Evolutionary conservation across 2,113 vertebrate genomes (phyloP).

Genomic region (Cyprinodon brontotheroides): DNA sequence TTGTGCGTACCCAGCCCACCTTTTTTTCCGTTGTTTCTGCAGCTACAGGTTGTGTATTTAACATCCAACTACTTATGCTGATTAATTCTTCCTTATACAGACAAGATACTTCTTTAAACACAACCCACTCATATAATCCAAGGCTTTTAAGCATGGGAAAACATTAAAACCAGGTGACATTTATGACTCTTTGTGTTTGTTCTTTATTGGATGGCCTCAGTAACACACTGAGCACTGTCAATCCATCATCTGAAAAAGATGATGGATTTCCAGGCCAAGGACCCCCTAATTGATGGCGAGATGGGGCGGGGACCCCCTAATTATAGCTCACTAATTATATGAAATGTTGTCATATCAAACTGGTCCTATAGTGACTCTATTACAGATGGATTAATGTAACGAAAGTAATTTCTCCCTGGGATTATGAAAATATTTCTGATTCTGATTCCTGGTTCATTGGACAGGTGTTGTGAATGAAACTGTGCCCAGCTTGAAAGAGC

Average conservation of each 20-base stretch:
- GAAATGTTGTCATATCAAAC: too few species aligned
- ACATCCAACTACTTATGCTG: slow-evolving; percentile 17
- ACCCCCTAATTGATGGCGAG: not conserved
- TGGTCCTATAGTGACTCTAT: too few species aligned
- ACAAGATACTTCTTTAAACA: not conserved
- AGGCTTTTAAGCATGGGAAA: not conserved
- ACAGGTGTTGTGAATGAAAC: too few species aligned
- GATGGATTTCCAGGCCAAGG: not conserved
- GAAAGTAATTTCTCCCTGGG: too few species aligned
- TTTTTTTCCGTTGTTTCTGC: slow-evolving; percentile 14
- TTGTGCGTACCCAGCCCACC: not conserved
- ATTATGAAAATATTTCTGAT: too few species aligned
- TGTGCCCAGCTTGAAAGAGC: too few species aligned
- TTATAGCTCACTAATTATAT: too few species aligned
- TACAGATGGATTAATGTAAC: too few species aligned
- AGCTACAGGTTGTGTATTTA: slow-evolving; percentile 25
- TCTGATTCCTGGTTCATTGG: too few species aligned
- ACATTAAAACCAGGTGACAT: slow-evolving; percentile 23
- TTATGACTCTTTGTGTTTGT: slow-evolving; percentile 30
- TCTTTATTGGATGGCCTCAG: slow-evolving; percentile 33
- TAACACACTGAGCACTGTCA: not conserved
- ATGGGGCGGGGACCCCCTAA: not conserved
- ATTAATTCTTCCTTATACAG: slow-evolving; percentile 20
- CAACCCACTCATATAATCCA: not conserved
- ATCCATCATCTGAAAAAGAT: not conserved